Base-by-base conservation (phyloP, 2,888 invertebrate species). In the Diaperis boleti region DNA sequence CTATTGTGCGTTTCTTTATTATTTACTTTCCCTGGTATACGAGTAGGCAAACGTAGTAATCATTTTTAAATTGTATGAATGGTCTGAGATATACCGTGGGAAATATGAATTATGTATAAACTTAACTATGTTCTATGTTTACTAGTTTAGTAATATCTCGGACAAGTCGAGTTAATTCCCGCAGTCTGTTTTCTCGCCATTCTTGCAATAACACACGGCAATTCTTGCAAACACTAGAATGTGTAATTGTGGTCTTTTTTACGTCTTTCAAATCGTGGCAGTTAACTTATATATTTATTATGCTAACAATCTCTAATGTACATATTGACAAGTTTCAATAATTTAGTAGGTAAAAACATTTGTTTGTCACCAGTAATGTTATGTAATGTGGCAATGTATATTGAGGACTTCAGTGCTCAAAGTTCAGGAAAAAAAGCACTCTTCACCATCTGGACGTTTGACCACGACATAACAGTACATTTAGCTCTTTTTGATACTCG, bases 71-170 rank as follows among this genome's bases (percentile, higher is more conserved):
- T 49, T 47, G 35, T 47, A 47, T 45, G 56, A 56, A 56, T 56
- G 45, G 47, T 20, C 37, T 33, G 41, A 37, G 39, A 59, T 50
- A 39, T 35, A 50, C 49, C 64, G 64, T 64, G 64, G 64, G 64
- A 64, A 64, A 60, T 64, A 60, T 64, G 60, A 64, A 64, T 64
- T 64, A 64, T 64, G 59, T 55, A 64, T 64, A 26, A 49, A 49
- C 49, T 56, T 11, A 11, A 13, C 33, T 33, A 33, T 33, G 13
- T 26, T 26, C 33, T 42, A 31, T 52, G 63, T 47, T 62, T 37
- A 57, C 33, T 62, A 50, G 57, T 57, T 57, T 57, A 42, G 62
- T 62, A 50, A 57, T 50, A 57, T 22, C 47, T 49, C 41, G 56
- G 56, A 49, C 49, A 57, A 31, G 57, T 57, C 37, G 31, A 49